These are phyloP conservation scores for Brachyhypopomus gauderio DNA, from an alignment of 2,113 vertebrate genomes.

Conservation along the genomic window DNA sequence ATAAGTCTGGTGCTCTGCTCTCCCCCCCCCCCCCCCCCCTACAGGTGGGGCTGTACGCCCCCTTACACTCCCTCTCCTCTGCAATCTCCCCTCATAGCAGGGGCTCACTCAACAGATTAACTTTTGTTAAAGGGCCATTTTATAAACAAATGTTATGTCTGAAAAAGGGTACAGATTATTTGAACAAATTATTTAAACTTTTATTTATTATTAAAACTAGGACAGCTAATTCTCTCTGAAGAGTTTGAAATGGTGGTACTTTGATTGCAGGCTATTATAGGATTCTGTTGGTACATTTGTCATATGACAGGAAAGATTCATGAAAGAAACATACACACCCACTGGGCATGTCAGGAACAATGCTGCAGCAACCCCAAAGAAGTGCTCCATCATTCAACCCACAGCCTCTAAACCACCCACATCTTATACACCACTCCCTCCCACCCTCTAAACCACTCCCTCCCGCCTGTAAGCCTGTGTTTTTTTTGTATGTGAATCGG, in stretches of 20 bases:
- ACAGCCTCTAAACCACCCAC: conserved; percentile 35
- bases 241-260: conserved; percentile 9
- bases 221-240: no score
- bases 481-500: neutral
- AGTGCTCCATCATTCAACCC: conserved; percentile 39
- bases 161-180: no score
- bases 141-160: neutral
- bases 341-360: conserved; percentile 52
- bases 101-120: neutral
- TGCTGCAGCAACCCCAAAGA: conserved; percentile 44
- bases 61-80: neutral
- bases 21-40: conserved; percentile 7
- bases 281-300: conserved; percentile 58
- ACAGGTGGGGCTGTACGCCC: conserved; percentile 39
- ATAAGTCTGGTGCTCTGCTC: conserved; percentile 9
- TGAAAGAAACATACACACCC: conserved; percentile 49
- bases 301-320: conserved; percentile 52
- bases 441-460: conserved; percentile 43
- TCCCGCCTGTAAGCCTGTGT: conserved; percentile 56
- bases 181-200: neutral
- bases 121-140: neutral
- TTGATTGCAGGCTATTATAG: conserved; percentile 29
- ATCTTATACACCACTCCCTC: neutral
- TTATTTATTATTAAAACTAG: no score
- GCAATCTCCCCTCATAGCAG: neutral